A percentile compares a stretch with the other conserved stretches of the same genome.
These are phyloP conservation scores for Xenops minutus DNA, from an alignment of 2,797 vertebrate species.

Conservation along the genomic window DNA sequence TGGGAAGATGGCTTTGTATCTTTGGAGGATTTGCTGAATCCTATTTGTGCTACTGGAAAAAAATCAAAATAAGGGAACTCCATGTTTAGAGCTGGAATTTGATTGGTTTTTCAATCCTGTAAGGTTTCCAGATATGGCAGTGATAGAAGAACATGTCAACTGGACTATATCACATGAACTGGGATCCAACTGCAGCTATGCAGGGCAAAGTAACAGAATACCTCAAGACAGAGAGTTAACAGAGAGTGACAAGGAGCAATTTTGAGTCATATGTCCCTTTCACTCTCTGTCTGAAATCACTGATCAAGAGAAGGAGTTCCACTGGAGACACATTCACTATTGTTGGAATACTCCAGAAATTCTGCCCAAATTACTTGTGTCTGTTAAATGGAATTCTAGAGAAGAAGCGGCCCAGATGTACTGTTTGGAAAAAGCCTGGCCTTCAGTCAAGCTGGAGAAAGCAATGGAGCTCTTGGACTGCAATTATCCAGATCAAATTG, in stretches of 20 bases:
- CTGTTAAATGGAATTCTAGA: conserved; percentile 97
- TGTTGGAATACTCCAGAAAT: conserved; percentile 94
- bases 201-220: conserved; percentile 91
- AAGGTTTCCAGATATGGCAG: conserved; percentile 93
- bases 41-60: conserved; percentile 94
- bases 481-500: conserved; percentile 94
- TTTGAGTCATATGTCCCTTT: conserved; percentile 87
- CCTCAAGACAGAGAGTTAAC: conserved; percentile 92
- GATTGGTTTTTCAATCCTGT: conserved; percentile 94
- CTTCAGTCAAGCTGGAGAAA: conserved; percentile 92
- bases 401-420: conserved; percentile 99
- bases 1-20: conserved; percentile 95
- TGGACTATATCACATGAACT: conserved; percentile 92
- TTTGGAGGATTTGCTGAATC: conserved; percentile 95
- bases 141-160: conserved; percentile 92
- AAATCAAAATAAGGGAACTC: conserved; percentile 94
- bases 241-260: conserved; percentile 91
- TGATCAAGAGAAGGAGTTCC: conserved; percentile 97
- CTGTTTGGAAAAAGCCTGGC: conserved; percentile 95
- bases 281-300: conserved; percentile 89
- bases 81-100: conserved; percentile 95
- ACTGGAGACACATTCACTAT: conserved; percentile 95
- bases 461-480: conserved; percentile 96
- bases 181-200: conserved; percentile 91
- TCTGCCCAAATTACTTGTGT: conserved; percentile 92